Base-by-base conservation (phyloP, 2,797 vertebrate genomes). In the Hipposideros larvatus region DNA sequence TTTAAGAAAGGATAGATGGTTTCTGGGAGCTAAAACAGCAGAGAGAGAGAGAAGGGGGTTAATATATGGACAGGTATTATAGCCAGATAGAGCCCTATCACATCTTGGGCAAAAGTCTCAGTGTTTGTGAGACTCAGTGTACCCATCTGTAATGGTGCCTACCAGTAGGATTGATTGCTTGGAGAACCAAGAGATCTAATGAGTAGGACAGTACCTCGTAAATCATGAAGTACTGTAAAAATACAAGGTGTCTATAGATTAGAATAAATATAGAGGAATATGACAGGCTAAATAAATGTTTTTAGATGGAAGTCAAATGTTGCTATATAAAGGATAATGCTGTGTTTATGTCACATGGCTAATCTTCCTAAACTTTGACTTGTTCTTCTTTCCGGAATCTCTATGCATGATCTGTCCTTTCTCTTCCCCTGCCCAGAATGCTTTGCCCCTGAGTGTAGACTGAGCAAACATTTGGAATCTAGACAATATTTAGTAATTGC, bases 331-430 rank as follows among this genome's bases (percentile, higher is more conserved):
- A 89, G 37, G 55, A 41, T 15, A 84, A 11, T 51, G n/a, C 9
- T 74, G 1, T 55, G 0, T 92, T 95, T 82, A 28, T 95, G 11
- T 68, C n/a, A 46, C n/a, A 48, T 73, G n/a, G 13, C 43, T 94
- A 28, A 21, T 90, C 7, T 79, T 91, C 24, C 59, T 96, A 87
- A 91, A 71, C 31, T 61, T 77, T 61, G 63, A 79, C 31, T 53
- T 75, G 24, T 79, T 46, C 26, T 95, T 53, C 70, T 91, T 84
- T 95, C 41, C 19, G 74, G 48, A 84, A 80, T 84, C 34, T 92
- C 11, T 89, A 1, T 65, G 15, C 4, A 37, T 63, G 4, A 11
- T 75, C 15, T 70, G 7, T 37, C 4, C 22, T 94, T 2, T 95
- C 28, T 89, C 22, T 53, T 2, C 14, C 5, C 8, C 8, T 63